Conservation (phyloP, 2,797 vertebrate species). For the Clarias laeviceps region DNA sequence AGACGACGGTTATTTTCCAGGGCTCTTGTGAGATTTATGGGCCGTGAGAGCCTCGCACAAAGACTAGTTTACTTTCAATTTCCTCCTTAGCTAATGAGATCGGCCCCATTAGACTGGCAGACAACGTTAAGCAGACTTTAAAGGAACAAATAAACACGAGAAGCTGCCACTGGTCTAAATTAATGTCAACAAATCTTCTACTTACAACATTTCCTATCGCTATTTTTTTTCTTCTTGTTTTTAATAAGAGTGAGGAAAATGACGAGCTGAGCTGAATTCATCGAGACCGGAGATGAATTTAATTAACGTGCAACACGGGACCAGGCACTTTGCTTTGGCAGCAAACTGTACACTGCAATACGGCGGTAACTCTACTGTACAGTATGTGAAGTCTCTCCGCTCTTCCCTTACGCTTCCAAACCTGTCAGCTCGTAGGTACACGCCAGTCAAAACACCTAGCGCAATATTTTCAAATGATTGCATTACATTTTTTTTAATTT, state of each 20-base stretch:
- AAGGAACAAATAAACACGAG: constrained; percentile 35
- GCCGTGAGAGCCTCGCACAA: constrained; percentile 43
- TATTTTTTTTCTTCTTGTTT: not conserved
- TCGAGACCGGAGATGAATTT: not conserved
- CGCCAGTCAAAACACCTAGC: constrained; percentile 7
- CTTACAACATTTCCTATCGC: not conserved
- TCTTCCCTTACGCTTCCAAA: constrained; percentile 28
- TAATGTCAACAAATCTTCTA: constrained; percentile 44
- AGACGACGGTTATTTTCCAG: constrained; percentile 9
- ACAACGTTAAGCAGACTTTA: constrained; percentile 43
- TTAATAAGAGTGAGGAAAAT: not conserved
- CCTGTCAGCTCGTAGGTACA: constrained; percentile 28
- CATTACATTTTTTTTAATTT: constrained; percentile 8
- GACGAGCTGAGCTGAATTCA: not conserved
- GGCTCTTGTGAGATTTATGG: constrained; percentile 42
- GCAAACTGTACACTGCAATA: constrained; percentile 14
- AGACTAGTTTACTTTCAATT: constrained; percentile 51
- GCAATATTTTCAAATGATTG: constrained; percentile 41
- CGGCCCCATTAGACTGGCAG: constrained; percentile 44
- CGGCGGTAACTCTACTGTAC: not conserved
- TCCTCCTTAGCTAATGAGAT: constrained; percentile 42
- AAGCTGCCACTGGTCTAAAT: constrained; percentile 31
- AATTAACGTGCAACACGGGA: not conserved
- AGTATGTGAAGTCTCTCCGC: not conserved
- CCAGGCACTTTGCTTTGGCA: not conserved